A percentile compares a stretch with the other conserved stretches of the same genome.
These are phyloP conservation scores for Dinothrombium tinctorium DNA, from an alignment of 1,140 invertebrate species.

Conservation along the genomic window DNA sequence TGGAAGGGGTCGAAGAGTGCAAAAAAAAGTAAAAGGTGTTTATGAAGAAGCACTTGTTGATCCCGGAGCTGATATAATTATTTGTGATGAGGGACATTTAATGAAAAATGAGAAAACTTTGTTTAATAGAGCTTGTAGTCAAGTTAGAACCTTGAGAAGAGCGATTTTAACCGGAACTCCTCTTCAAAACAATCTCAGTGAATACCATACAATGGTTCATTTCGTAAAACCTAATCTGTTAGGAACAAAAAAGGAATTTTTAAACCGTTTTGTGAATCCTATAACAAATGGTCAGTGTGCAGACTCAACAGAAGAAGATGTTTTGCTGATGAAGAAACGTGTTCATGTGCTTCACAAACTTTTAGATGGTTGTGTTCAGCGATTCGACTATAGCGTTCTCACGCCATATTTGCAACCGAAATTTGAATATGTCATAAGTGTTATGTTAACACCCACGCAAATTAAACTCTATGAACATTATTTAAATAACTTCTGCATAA, in stretches of 20 bases:
- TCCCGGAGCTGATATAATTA: slow-evolving; percentile 37
- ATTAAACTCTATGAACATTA: slow-evolving; percentile 33
- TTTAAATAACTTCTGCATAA: slow-evolving; percentile 4
- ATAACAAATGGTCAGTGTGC: slow-evolving; percentile 10
- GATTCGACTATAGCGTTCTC: slow-evolving; percentile 62
- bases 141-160: slow-evolving; percentile 53
- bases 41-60: slow-evolving; percentile 35
- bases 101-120: slow-evolving; percentile 71
- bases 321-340: slow-evolving; percentile 49
- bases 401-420: slow-evolving; percentile 68
- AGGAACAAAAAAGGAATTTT: slow-evolving; percentile 77
- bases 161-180: slow-evolving; percentile 89
- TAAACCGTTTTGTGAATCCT: slow-evolving; percentile 45
- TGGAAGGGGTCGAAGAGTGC: slow-evolving; percentile 26
- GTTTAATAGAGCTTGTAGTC: slow-evolving; percentile 67
- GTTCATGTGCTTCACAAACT: slow-evolving; percentile 71
- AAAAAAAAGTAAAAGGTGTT: too few species aligned
- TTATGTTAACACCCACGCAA: slow-evolving; percentile 65
- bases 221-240: slow-evolving; percentile 72
- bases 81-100: slow-evolving; percentile 85
- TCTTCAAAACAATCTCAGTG: slow-evolving; percentile 75
- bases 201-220: slow-evolving; percentile 91
- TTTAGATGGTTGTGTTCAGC: slow-evolving; percentile 72
- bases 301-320: slow-evolving; percentile 34
- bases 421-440: slow-evolving; percentile 68